Evolutionary conservation across 2,888 invertebrate genomes (phyloP).

Genomic region (Drosophila suboccidentalis): DNA sequence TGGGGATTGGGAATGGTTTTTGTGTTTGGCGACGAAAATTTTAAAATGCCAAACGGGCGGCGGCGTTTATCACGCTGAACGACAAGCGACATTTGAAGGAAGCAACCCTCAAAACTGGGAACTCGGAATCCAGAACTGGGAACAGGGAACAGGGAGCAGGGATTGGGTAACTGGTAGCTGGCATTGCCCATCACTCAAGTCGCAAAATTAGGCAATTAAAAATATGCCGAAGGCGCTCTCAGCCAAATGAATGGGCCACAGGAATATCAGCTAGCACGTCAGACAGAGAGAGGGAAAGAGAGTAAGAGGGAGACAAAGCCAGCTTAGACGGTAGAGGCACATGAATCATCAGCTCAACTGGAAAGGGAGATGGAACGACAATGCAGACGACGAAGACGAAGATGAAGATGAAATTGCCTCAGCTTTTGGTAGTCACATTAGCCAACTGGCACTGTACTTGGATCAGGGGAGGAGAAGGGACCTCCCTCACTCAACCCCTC

Average conservation of each 20-base stretch:
- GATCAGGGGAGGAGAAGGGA: too few relatives aligned
- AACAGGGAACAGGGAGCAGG: too few relatives aligned
- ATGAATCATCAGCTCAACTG: conserved; percentile 77
- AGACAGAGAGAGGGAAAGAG: conserved; percentile 24
- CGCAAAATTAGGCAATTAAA: conserved; percentile 86
- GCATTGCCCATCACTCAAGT: conserved; percentile 83
- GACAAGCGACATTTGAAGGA: conserved; percentile 61
- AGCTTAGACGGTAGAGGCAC: conserved; percentile 59
- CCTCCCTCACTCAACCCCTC: too few relatives aligned
- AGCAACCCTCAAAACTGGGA: conserved; percentile 67
- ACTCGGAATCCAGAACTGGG: neutral
- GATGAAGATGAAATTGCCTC: conserved; percentile 59
- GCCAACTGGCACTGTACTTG: conserved; percentile 34
- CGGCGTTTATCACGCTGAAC: conserved; percentile 82
- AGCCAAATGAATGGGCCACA: conserved; percentile 66
- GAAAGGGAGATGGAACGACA: conserved; percentile 20
- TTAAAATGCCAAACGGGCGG: conserved; percentile 79
- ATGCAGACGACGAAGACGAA: conserved; percentile 35
- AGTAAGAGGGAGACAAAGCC: conserved; percentile 23
- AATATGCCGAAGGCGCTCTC: conserved; percentile 84
- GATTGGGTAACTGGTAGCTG: conserved; percentile 35
- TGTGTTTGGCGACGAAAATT: conserved; percentile 77
- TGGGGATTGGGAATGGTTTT: conserved; percentile 36
- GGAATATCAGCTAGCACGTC: conserved; percentile 11
- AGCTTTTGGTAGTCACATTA: conserved; percentile 62